Base-by-base conservation (phyloP, 23 tunicate species). In the Diplosoma virens region DNA sequence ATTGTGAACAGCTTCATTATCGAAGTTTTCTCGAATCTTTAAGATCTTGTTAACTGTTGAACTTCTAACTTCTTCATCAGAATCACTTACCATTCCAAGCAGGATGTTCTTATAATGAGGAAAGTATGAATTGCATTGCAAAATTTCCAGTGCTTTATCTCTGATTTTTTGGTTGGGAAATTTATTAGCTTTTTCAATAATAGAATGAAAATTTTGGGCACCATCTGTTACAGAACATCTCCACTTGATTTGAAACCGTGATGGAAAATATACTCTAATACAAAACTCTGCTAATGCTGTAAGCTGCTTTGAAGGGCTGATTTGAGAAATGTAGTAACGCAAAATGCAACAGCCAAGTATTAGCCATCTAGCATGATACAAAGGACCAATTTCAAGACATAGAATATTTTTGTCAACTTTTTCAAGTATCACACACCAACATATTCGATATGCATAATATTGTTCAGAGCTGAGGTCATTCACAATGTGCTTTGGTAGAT, bases 61-160 rank as follows among this genome's bases (percentile, higher is more conserved):
- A 11, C 68, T 25, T 23, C 73, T 37, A 74, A 74, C n/a, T 53
- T 30, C 41, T 55, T 55, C 33, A 53, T 56, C 37, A 31, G 11
- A 7, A 45, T 78, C 83, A 11, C 34, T 46, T 14, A 78, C 59
- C 73, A 67, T 58, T 36, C 59, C 76, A 25, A 78, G 33, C 56
- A 67, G 74, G 21, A 78, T 36, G 67, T 78, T 78, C 61, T 78
- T 35, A 3, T 26, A 77, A 58, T 67, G 83, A 26, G 83, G 77
- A 78, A 78, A 78, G 23, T 22, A 78, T 47, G 77, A 30, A 37
- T 78, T 67, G 35, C 58, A 25, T 61, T 36, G 55, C 47, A 76
- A 5, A 1, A 21, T 32, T 22, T 4, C 22, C 5, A 78, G 25
- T 11, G 83, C 77, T 26, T 17, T 27, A 18, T 36, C 33, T 45